Conservation (phyloP, 2,113 vertebrate species). For the Trematomus loennbergii region DNA sequence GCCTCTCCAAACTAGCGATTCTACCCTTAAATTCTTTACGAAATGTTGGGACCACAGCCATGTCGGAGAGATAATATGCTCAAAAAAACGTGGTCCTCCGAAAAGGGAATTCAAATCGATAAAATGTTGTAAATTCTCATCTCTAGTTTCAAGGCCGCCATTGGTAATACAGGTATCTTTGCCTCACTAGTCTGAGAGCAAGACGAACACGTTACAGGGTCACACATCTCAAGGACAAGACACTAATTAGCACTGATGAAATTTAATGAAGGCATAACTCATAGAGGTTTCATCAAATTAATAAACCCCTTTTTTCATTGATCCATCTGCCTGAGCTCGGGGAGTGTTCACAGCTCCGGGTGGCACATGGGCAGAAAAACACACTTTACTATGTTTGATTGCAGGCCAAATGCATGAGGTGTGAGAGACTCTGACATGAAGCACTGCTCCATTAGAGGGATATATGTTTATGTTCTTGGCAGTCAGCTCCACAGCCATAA, state of each 20-base stretch:
- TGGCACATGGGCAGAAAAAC: constrained; percentile 13
- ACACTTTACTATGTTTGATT: constrained; percentile 34
- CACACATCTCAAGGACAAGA: constrained; percentile 61
- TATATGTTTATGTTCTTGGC: constrained; percentile 52
- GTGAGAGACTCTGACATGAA: constrained; percentile 20
- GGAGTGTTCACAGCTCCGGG: background rate
- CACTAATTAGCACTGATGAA: constrained; percentile 56
- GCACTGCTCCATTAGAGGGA: constrained; percentile 18
- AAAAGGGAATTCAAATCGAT: too few relatives aligned
- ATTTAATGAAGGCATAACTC: constrained; percentile 62
- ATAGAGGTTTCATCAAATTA: constrained; percentile 55
- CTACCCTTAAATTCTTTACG: too few relatives aligned
- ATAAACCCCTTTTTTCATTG: constrained; percentile 40
- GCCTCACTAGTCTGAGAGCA: background rate
- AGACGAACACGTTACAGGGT: constrained; percentile 21
- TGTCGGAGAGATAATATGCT: too few relatives aligned
- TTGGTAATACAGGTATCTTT: background rate
- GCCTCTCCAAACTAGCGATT: too few relatives aligned
- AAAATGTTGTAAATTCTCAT: too few relatives aligned
- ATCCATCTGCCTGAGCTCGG: constrained; percentile 34
- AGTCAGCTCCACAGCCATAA: constrained; percentile 26
- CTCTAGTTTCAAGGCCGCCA: too few relatives aligned
- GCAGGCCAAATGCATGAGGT: constrained; percentile 17
- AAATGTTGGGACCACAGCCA: too few relatives aligned
- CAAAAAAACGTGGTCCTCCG: too few relatives aligned